Base-by-base conservation (phyloP, 2,797 vertebrate genomes). In the Poecilia picta region DNA sequence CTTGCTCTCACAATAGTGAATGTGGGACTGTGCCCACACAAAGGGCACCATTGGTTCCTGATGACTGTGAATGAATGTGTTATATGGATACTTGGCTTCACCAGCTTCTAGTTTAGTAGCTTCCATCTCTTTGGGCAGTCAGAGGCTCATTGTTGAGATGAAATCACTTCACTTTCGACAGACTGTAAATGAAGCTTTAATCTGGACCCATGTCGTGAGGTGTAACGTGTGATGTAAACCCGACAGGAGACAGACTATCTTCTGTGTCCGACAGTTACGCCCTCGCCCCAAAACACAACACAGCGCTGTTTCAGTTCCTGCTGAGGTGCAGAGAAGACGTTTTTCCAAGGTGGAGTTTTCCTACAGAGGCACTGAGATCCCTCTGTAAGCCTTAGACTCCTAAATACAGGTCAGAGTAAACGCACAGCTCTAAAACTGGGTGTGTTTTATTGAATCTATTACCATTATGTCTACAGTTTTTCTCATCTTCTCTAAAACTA, bases 261-360 rank as follows among this genome's bases (percentile, higher is more conserved):
- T 90, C 90, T 94, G 92, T 94, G 66, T 83, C 68, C 70, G 80
- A 77, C 53, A 62, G 72, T 72, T 53, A 90, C 92, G 85, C 90
- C 87, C 93, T 89, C 84, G 83, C 85, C 83, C 84, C 85, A 68
- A 89, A 92, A 91, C 84, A 85, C 88, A 87, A 92, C 89, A 92
- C 90, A 86, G 89, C 87, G 83, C 86, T 78, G 46, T 86, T 92
- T 92, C 92, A 92, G 91, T 92, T 91, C 88, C 87, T 88, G 11
- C 71, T 77, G 78, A 81, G 68, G 73, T 55, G 80, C 79, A 16
- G 78, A 83, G 87, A 88, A 83, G 80, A 75, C 33, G 5, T 85
- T 92, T 93, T 95, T 92, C 93, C 89, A 90, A 86, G 87, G 85
- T 89, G 89, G 87, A 81, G 79, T 87, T 84, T 88, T 78, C 85